Base-by-base conservation (phyloP, 1,140 invertebrate genomes). In the Caerostris extrusa region DNA sequence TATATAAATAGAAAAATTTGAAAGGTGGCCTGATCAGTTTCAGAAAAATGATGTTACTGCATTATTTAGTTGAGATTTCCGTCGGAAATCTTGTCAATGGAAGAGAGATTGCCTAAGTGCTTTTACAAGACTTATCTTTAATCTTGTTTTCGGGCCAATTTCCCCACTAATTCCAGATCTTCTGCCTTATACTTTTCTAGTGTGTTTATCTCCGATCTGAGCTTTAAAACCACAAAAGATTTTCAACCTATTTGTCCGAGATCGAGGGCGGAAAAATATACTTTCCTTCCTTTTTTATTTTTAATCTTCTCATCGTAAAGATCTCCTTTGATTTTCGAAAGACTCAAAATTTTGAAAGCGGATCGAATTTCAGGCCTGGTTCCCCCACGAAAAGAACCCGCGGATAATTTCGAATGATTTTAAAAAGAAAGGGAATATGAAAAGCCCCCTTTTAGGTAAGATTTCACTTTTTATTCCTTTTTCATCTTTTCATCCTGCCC, bases 351-450 rank as follows among this genome's bases (percentile, higher is more conserved):
- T n/a, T 85, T 55, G 53, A 85, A 85, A 58, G 82, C 82, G 56
- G 82, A 56, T 85, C 82, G 82, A 85, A 85, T 85, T 58, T 85
- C 82, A 12, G 19, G 82, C 82, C n/a, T 19, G n/a, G n/a, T n/a
- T 10, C 69, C 12, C 19, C 56, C 64, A 12, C 64, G 5, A n/a
- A 85, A 53, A 85, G n/a, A 85, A 85, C 5, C 17, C 55, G 50
- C 69, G 69, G 69, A 50, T 71, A 85, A 85, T 85, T 85, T 85
- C 82, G 17, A 19, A 17, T 12, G 69, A 71, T 50, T 8, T 8
- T 3, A 50, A 85, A 19, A 58, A 34, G 57, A 53, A 19, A 57
- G 82, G 82, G 17, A 7, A 14, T 8, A 57, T 85, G 82, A 85
- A 85, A 85, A 57, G 56, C 82, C 64, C 64, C 34, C 34, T 3